Evolutionary conservation across 1,140 invertebrate species (phyloP).

Genomic region (Drosophila sechellia): DNA sequence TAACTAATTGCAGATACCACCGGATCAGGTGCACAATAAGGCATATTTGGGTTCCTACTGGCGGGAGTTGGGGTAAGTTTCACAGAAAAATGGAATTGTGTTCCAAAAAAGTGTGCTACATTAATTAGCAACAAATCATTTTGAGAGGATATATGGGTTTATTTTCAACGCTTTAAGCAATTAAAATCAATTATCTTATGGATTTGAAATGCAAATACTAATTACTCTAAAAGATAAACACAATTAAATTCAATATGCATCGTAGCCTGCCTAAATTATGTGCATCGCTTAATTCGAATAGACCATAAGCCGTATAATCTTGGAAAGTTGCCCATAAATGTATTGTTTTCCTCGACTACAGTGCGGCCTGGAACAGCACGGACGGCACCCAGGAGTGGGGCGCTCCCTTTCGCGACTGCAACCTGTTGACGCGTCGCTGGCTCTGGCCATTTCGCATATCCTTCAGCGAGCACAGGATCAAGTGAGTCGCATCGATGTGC

Average conservation of each 20-base stretch:
- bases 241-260: not conserved
- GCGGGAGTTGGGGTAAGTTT: constrained; percentile 77
- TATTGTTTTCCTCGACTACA: constrained; percentile 37
- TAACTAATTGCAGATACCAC: constrained; percentile 70
- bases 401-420: constrained; percentile 83
- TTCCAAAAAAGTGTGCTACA: not conserved
- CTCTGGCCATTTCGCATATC: constrained; percentile 84
- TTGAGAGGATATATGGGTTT: no score
- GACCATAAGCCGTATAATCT: constrained; percentile 6
- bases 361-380: constrained; percentile 82
- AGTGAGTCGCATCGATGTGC: constrained; percentile 51
- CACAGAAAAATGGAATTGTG: not conserved
- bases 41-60: constrained; percentile 81
- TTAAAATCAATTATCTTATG: no score
- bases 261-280: no score
- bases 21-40: constrained; percentile 80
- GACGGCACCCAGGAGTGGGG: constrained; percentile 83
- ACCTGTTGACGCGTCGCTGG: constrained; percentile 80
- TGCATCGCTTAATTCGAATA: not conserved
- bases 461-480: constrained; percentile 76
- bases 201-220: not conserved
- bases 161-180: no score
- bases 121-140: no score
- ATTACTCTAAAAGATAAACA: not conserved
- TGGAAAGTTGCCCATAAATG: constrained; percentile 43